A percentile compares a stretch with the other conserved stretches of the same genome.
Evolutionary conservation across 2,888 invertebrate species (phyloP).

Genomic region (Agonum fuliginosum): DNA sequence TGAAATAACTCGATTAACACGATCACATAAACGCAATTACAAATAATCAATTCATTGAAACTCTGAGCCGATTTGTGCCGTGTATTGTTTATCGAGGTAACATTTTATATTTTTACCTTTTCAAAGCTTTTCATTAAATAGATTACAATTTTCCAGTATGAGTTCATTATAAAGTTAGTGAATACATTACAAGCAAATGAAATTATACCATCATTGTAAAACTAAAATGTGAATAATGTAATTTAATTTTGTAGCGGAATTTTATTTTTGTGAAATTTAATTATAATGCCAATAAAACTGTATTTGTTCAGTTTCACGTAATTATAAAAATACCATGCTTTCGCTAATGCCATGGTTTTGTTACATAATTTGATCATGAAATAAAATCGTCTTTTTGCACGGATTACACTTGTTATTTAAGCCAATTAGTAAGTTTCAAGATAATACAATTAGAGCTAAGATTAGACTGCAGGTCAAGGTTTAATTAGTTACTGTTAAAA

Average conservation of each 20-base stretch:
- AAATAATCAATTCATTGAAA: conserved; percentile 19
- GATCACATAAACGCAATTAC: conserved; percentile 36
- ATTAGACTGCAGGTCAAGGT: conserved; percentile 28
- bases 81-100: neutral
- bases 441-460: conserved; percentile 31
- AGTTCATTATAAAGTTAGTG: conserved; percentile 36
- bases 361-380: neutral
- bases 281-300: conserved; percentile 26
- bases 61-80: neutral
- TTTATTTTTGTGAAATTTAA: conserved; percentile 29
- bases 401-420: conserved; percentile 29
- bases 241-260: conserved; percentile 23
- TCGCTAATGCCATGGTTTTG: neutral
- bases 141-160: conserved; percentile 26
- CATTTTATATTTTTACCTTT: neutral
- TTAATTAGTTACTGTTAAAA: conserved; percentile 13
- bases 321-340: too few relatives aligned
- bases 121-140: conserved; percentile 24
- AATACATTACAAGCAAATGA: conserved; percentile 36
- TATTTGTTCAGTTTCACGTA: too few relatives aligned
- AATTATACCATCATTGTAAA: conserved; percentile 24
- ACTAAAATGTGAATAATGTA: neutral
- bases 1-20: conserved; percentile 51
- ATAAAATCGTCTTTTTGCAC: neutral
- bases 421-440: conserved; percentile 29